Conservation (phyloP, 2,797 vertebrate genomes). For the Neosilurus mollespiculum region DNA sequence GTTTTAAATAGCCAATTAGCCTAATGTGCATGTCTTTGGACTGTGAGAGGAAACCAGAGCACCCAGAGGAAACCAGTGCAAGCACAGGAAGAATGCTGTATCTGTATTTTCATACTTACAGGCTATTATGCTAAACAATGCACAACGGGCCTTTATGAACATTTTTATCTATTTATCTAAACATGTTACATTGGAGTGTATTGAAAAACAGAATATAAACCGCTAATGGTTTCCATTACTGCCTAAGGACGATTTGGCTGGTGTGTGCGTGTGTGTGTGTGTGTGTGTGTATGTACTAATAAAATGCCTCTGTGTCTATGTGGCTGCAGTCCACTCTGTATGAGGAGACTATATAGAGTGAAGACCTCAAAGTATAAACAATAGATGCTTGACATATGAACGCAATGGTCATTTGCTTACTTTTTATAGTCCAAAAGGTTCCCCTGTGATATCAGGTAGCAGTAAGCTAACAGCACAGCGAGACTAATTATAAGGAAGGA, state of each 20-base stretch:
- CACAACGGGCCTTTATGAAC: too few species aligned
- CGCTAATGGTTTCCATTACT: not conserved
- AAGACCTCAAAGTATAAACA: conserved; percentile 1
- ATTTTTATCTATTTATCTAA: too few species aligned
- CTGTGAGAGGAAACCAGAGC: too few species aligned
- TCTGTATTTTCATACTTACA: too few species aligned
- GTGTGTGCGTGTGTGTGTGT: too few species aligned
- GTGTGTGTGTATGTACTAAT: conserved; percentile 2
- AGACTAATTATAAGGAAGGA: conserved; percentile 11
- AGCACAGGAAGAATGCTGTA: too few species aligned
- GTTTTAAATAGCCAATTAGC: too few species aligned
- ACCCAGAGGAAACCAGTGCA: too few species aligned
- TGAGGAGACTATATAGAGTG: not conserved
- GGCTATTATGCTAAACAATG: too few species aligned
- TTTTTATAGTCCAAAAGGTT: conserved; percentile 24
- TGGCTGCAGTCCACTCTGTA: not conserved
- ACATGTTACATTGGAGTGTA: not conserved
- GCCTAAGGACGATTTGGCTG: not conserved
- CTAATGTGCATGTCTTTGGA: too few species aligned
- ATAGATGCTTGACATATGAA: not conserved
- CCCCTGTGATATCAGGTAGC: conserved; percentile 23
- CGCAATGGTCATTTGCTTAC: not conserved
- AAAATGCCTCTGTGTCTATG: conserved; percentile 27
- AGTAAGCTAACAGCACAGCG: not conserved
- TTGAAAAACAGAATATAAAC: not conserved